phyloP scores from a whole-genome alignment of 2,113 vertebrate genomes.

The Hippoglossus stenolepis region DNA sequence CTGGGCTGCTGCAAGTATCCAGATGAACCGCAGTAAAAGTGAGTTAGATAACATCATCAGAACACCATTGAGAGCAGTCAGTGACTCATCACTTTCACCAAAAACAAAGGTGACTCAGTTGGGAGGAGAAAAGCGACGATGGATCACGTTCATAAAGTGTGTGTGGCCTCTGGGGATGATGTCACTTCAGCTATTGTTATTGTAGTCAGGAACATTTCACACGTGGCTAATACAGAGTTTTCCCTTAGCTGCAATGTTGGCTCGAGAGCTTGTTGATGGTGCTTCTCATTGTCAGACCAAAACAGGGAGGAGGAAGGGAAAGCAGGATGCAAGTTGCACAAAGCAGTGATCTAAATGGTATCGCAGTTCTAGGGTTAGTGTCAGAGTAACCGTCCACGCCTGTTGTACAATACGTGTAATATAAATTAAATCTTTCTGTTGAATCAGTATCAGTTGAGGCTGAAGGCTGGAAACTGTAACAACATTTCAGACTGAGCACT shows the following conservation, averaged over 20 bases:
- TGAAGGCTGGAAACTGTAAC: too few species aligned
- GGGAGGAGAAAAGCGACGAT: slow-evolving; percentile 20
- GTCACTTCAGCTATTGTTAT: slow-evolving; percentile 1
- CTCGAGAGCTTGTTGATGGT: background rate
- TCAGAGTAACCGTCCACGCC: too few species aligned
- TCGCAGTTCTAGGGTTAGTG: too few species aligned
- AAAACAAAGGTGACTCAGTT: slow-evolving; percentile 27
- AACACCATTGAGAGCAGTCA: background rate
- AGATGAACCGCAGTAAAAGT: slow-evolving; percentile 29
- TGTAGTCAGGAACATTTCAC: slow-evolving; percentile 4
- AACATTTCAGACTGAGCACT: too few species aligned
- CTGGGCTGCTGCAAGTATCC: background rate
- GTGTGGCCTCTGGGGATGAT: slow-evolving; percentile 26
- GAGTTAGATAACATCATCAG: slow-evolving; percentile 39
- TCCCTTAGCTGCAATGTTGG: background rate
- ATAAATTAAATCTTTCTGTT: too few species aligned
- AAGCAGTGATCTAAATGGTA: too few species aligned
- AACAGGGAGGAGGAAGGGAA: too few species aligned
- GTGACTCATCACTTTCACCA: slow-evolving; percentile 45
- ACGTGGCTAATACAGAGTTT: background rate
- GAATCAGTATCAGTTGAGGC: too few species aligned
- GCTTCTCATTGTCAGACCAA: too few species aligned
- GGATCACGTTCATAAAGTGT: slow-evolving; percentile 8
- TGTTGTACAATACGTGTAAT: too few species aligned
- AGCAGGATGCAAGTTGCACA: too few species aligned